Evolutionary conservation across 1,140 invertebrate species (phyloP).

Genomic region (Zophobas morio): DNA sequence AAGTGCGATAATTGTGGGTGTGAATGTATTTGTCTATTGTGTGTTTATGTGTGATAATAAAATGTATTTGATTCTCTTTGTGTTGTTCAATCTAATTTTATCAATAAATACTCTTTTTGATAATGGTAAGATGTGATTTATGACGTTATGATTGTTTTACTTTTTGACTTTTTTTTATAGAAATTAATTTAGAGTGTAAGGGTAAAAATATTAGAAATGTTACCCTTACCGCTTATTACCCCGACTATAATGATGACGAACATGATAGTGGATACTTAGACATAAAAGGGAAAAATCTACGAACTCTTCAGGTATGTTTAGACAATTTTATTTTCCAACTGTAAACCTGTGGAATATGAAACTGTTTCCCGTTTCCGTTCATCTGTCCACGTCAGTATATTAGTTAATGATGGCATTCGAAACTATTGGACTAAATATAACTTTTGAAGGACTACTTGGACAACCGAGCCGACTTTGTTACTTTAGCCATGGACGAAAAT

Average conservation of each 20-base stretch:
- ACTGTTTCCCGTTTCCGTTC: no score
- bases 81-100: conserved; percentile 12
- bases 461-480: conserved; percentile 68
- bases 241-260: conserved; percentile 67
- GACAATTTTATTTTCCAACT: neutral
- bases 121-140: conserved; percentile 43
- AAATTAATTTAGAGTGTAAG: conserved; percentile 63
- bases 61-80: conserved; percentile 20
- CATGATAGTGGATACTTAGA: conserved; percentile 67
- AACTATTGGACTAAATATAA: neutral
- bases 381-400: no score
- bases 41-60: conserved; percentile 5
- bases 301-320: conserved; percentile 68
- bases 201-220: conserved; percentile 67
- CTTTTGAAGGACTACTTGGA: conserved; percentile 70
- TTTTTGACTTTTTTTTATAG: conserved; percentile 47
- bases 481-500: conserved; percentile 69
- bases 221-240: conserved; percentile 70
- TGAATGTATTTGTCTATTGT: neutral
- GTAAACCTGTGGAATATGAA: no score
- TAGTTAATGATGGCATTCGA: no score
- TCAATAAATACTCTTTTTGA: conserved; percentile 34
- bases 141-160: no score
- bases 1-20: conserved; percentile 12
- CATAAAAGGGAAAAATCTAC: conserved; percentile 66